These are phyloP conservation scores for Thaleichthys pacificus DNA, from an alignment of 2,797 vertebrate species.

Conservation along the genomic window DNA sequence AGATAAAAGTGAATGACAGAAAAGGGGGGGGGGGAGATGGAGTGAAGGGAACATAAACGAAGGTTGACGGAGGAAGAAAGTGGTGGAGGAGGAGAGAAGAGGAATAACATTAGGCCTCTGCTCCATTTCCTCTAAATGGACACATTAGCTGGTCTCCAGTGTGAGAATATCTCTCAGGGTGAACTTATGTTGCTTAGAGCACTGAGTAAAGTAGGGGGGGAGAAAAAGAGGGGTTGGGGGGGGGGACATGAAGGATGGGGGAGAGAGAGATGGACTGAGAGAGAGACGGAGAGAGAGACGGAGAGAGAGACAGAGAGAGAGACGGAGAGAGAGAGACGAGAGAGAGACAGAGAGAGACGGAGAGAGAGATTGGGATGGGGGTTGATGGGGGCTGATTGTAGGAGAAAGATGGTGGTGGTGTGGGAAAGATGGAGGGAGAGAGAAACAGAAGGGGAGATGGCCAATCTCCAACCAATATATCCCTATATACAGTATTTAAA, in stretches of 20 bases:
- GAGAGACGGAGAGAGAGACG: no score
- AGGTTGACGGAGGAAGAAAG: background rate
- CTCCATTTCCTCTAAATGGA: conserved; percentile 69
- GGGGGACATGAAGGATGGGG: no score
- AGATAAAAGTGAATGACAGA: background rate
- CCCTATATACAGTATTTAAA: no score
- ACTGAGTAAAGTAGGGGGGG: conserved; percentile 55
- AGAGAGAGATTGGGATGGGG: background rate
- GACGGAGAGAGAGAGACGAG: conserved; percentile 6
- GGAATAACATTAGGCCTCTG: conserved; percentile 53
- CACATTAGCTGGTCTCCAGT: conserved; percentile 62
- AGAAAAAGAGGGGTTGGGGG: conserved; percentile 29
- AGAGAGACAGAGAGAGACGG: conserved; percentile 12
- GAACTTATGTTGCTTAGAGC: conserved; percentile 64
- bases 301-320: background rate
- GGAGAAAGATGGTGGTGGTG: no score
- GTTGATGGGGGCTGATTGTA: no score
- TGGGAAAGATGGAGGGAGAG: no score
- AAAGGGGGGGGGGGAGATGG: background rate
- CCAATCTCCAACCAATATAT: no score
- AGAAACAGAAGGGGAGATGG: no score
- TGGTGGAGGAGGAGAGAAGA: background rate
- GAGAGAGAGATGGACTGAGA: background rate
- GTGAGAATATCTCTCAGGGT: conserved; percentile 31
- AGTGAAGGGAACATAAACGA: background rate